These are phyloP conservation scores for Idris sp. DNA, from an alignment of 1,140 invertebrate genomes.

Conservation along the genomic window DNA sequence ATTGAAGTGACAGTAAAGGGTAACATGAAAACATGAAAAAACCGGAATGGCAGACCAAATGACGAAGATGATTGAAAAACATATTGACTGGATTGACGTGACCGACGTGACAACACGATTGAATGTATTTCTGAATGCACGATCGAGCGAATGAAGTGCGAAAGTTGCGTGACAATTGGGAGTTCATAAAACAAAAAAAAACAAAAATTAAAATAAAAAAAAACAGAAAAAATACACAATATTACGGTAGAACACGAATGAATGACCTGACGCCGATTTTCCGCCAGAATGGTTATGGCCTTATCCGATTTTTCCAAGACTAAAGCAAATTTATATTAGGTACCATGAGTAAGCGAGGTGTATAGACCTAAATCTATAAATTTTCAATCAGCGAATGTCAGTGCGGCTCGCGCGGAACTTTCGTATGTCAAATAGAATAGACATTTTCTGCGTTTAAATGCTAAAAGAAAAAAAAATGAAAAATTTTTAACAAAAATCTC, in stretches of 20 bases:
- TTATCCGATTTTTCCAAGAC: conserved; percentile 79
- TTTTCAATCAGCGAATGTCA: conserved; percentile 72
- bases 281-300: conserved; percentile 78
- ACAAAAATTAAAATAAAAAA: conserved; percentile 60
- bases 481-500: conserved; percentile 63
- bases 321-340: conserved; percentile 78
- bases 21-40: conserved; percentile 27
- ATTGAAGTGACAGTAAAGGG: conserved; percentile 42
- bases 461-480: conserved; percentile 10
- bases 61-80: conserved; percentile 59
- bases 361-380: conserved; percentile 76
- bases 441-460: conserved; percentile 14
- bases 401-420: conserved; percentile 72
- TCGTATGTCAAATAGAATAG: conserved; percentile 5
- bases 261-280: conserved; percentile 74
- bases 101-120: conserved; percentile 46
- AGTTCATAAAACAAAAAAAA: conserved; percentile 70
- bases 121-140: conserved; percentile 57
- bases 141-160: conserved; percentile 27
- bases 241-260: conserved; percentile 67
- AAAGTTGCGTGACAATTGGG: conserved; percentile 64
- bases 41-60: conserved; percentile 47
- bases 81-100: conserved; percentile 50
- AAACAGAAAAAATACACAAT: conserved; percentile 53
- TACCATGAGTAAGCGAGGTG: conserved; percentile 74